phyloP scores from a whole-genome alignment of 1,140 invertebrate genomes.

The Apolygus lucorum region DNA sequence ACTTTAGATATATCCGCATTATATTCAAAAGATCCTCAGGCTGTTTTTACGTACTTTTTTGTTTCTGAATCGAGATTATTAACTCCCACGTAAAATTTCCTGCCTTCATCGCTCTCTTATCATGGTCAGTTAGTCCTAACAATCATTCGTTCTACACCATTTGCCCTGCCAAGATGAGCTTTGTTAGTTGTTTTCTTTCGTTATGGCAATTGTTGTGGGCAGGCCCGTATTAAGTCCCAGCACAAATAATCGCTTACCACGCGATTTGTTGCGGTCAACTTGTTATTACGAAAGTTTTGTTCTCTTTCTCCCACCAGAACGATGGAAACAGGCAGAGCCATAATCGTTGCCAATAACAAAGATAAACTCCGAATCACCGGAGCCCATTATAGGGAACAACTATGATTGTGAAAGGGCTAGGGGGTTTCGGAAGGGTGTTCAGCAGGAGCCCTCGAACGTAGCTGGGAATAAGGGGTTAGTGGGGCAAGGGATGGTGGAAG shows the following conservation, averaged over 20 bases:
- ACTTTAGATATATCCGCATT: too few relatives aligned
- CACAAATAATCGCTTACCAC: not conserved
- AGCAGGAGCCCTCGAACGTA: not conserved
- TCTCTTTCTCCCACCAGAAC: not conserved
- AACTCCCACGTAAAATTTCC: too few relatives aligned
- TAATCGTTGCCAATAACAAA: not conserved
- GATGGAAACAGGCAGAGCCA: not conserved
- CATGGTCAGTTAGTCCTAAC: too few relatives aligned
- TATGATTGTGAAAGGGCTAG: not conserved
- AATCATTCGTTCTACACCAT: too few relatives aligned
- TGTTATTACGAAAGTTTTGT: not conserved
- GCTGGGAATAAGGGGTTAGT: too few relatives aligned
- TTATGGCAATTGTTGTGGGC: not conserved
- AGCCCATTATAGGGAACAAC: not conserved
- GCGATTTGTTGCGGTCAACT: not conserved
- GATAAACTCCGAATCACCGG: not conserved
- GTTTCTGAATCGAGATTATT: too few relatives aligned
- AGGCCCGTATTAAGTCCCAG: not conserved
- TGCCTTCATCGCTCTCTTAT: too few relatives aligned
- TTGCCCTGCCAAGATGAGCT: too few relatives aligned
- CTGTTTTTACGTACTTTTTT: too few relatives aligned
- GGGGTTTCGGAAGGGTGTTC: not conserved
- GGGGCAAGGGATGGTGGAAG: too few relatives aligned
- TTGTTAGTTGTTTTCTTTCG: not conserved
- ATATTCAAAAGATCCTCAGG: too few relatives aligned